phyloP scores from a whole-genome alignment of 2,797 vertebrate genomes.

The Falco rusticolus region DNA sequence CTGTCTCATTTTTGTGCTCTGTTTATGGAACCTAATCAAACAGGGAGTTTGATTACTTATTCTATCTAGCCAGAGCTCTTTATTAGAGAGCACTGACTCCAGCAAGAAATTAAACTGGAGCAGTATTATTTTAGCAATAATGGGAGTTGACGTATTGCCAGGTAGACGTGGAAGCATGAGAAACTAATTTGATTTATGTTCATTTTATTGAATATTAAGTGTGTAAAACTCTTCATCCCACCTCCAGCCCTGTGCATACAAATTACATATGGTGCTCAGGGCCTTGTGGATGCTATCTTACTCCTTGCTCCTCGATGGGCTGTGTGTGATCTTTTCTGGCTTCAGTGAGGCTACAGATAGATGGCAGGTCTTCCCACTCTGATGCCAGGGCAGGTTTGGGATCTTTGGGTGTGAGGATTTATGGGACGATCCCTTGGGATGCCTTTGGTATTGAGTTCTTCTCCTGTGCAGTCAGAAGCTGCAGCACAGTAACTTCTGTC shows the following conservation, averaged over 20 bases:
- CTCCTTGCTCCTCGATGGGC: neutral
- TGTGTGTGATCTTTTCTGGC: neutral
- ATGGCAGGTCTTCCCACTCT: neutral
- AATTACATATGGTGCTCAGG: neutral
- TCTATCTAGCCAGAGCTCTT: neutral
- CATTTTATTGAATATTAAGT: neutral
- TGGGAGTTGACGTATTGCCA: neutral
- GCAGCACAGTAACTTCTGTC: fast-evolving
- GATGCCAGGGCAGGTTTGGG: neutral
- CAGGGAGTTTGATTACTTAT: neutral
- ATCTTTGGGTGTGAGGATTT: neutral
- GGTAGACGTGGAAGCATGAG: neutral
- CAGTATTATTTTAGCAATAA: neutral
- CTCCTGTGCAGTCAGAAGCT: neutral
- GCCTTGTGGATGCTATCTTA: neutral
- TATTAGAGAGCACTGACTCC: neutral
- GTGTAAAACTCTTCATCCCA: neutral
- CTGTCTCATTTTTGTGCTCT: neutral
- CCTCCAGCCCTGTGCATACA: neutral
- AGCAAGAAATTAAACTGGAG: neutral
- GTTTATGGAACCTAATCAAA: neutral
- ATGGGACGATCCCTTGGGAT: neutral
- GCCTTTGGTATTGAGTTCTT: neutral
- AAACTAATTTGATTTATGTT: neutral
- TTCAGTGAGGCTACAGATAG: neutral